phyloP scores from a whole-genome alignment of 2,113 vertebrate genomes.

The Dicrurus megarhynchus region DNA sequence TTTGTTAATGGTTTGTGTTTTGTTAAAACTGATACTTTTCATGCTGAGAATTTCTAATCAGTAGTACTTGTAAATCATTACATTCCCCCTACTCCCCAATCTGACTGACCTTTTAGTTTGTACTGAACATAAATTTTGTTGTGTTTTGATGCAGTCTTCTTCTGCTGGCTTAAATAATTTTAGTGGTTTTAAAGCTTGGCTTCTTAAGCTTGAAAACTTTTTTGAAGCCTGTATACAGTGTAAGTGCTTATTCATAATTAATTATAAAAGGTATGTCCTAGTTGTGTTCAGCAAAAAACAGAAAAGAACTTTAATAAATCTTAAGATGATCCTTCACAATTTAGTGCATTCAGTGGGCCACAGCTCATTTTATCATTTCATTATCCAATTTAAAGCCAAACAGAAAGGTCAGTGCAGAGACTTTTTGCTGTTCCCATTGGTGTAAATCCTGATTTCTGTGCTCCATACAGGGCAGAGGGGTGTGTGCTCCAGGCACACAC shows the following conservation, averaged over 20 bases:
- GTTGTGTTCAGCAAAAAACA: neutral
- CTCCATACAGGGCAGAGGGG: neutral
- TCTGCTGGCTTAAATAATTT: neutral
- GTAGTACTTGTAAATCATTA: neutral
- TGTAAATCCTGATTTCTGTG: neutral
- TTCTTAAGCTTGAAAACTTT: neutral
- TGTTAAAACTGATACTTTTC: neutral
- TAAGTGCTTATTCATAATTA: neutral
- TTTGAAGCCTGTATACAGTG: neutral
- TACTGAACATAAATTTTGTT: neutral
- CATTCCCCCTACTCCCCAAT: accelerated
- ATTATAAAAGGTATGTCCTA: neutral
- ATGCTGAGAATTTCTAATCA: neutral
- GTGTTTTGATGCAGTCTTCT: neutral
- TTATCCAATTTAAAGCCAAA: neutral
- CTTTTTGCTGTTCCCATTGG: neutral
- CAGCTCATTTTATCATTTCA: neutral
- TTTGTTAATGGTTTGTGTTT: neutral
- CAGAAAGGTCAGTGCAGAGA: neutral
- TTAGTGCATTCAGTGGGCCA: neutral
- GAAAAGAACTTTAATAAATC: neutral
- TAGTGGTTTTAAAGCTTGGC: neutral
- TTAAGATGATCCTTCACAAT: neutral
- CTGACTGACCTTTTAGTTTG: neutral
- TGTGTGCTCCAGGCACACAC: neutral